Evolutionary conservation across 2,113 vertebrate species (phyloP).

Genomic region (Prochilodus magdalenae): DNA sequence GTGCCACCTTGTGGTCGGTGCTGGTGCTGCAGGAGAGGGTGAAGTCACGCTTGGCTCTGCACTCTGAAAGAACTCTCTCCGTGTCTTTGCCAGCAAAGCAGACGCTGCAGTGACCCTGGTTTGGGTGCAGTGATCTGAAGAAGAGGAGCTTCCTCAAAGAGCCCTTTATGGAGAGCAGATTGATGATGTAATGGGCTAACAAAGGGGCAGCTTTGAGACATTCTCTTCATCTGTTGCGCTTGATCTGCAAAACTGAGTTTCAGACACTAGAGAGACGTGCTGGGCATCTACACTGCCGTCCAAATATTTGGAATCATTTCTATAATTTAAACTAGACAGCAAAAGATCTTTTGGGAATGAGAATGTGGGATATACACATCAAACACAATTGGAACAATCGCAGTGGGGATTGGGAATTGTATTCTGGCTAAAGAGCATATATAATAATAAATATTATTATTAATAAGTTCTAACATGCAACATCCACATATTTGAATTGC

Average conservation of each 20-base stretch:
- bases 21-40: not conserved
- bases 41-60: not conserved
- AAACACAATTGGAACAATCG: no score
- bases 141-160: conserved; percentile 26
- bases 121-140: conserved; percentile 33
- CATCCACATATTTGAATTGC: no score
- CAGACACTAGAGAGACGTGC: not conserved
- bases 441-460: no score
- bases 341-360: no score
- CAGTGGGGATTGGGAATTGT: no score
- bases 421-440: no score
- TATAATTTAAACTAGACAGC: no score
- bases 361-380: no score
- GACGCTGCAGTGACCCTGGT: not conserved
- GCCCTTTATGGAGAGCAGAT: conserved; percentile 1
- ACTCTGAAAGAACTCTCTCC: not conserved
- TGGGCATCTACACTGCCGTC: no score
- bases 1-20: not conserved
- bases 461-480: no score
- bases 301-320: no score
- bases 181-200: conserved; percentile 21
- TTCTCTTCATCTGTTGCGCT: not conserved
- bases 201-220: conserved; percentile 8
- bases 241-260: conserved; percentile 2
- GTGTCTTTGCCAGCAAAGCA: not conserved